phyloP scores from a whole-genome alignment of 2,888 invertebrate species.

The Thysanoteuthis rhombus region DNA sequence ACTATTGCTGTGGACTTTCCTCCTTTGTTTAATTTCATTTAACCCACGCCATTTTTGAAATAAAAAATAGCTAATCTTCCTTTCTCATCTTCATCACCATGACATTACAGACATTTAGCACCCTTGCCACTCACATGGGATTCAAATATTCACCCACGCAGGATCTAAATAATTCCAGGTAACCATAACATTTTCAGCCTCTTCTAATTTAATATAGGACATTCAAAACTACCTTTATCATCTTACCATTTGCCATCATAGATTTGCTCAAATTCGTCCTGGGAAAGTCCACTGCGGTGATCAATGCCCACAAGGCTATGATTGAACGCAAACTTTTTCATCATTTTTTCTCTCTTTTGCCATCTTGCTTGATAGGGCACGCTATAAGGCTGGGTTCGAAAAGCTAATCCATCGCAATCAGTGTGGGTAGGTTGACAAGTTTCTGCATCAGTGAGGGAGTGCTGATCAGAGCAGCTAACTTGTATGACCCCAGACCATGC shows the following conservation, averaged over 20 bases:
- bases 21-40: too few relatives aligned
- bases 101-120: too few relatives aligned
- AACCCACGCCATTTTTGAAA: too few relatives aligned
- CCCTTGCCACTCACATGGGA: too few relatives aligned
- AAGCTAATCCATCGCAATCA: background rate
- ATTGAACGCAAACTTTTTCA: constrained; percentile 49
- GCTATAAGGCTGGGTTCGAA: constrained; percentile 38
- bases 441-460: background rate
- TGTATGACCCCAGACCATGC: background rate
- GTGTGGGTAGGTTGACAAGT: background rate
- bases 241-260: constrained; percentile 66
- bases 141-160: too few relatives aligned
- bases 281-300: constrained; percentile 50
- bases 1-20: too few relatives aligned
- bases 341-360: constrained; percentile 44
- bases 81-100: too few relatives aligned
- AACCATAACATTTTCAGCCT: too few relatives aligned
- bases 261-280: constrained; percentile 63
- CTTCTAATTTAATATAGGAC: too few relatives aligned
- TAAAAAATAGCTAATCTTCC: too few relatives aligned
- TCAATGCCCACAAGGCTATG: constrained; percentile 51
- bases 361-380: constrained; percentile 42
- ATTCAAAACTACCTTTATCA: too few relatives aligned
- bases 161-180: too few relatives aligned
- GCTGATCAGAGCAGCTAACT: background rate